Conservation (phyloP, 2,888 invertebrate species). For the Sycophila texana region DNA sequence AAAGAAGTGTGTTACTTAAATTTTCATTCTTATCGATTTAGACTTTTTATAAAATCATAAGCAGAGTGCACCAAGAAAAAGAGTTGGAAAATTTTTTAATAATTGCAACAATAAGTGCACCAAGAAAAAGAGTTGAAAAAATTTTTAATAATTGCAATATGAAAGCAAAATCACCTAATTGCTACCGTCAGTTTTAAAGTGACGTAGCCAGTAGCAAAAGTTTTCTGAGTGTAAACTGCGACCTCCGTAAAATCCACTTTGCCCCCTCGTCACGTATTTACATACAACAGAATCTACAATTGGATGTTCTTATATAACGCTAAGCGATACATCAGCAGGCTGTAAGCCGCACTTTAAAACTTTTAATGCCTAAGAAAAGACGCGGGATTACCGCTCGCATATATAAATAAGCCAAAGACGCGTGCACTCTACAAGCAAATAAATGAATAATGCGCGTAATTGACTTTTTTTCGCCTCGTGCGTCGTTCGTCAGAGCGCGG, state of each 20-base stretch:
- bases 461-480: conserved; percentile 5
- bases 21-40: no score
- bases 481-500: background rate
- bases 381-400: background rate
- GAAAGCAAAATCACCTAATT: no score
- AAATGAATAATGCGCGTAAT: conserved; percentile 1
- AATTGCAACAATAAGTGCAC: no score
- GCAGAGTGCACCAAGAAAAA: no score
- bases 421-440: background rate
- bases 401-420: conserved; percentile 17
- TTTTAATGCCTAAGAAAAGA: background rate
- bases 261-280: conserved; percentile 4
- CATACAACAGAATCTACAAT: background rate
- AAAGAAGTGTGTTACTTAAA: no score
- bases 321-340: background rate
- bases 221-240: background rate
- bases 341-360: background rate
- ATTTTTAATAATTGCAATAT: no score
- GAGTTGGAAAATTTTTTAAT: no score
- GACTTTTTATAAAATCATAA: no score
- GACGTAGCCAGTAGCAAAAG: no score
- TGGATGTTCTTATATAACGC: background rate
- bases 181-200: no score
- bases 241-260: background rate
- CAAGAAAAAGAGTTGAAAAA: no score